phyloP scores from a whole-genome alignment of 2,797 vertebrate genomes.

The Pampus argenteus region DNA sequence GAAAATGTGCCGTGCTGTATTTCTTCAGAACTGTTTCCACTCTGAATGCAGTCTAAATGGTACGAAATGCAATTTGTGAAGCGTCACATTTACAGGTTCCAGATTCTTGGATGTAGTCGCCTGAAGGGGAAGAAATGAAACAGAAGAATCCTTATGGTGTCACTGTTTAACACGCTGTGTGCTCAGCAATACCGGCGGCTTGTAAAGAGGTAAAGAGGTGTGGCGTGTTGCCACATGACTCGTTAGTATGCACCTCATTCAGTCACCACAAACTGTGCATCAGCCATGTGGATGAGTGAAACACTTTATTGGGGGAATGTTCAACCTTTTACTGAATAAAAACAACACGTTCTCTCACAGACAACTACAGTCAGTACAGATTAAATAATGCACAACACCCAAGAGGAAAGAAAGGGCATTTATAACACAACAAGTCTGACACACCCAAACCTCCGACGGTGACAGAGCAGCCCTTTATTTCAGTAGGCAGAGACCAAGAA shows the following conservation, averaged over 20 bases:
- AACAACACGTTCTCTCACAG: slow-evolving; percentile 79
- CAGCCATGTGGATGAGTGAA: slow-evolving; percentile 71
- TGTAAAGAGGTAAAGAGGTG: slow-evolving; percentile 41
- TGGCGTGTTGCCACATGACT: slow-evolving; percentile 20
- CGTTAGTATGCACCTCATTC: slow-evolving; percentile 48
- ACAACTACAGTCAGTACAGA: slow-evolving; percentile 77
- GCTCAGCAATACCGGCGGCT: slow-evolving; percentile 40
- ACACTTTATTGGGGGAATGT: slow-evolving; percentile 86
- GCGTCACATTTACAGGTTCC: slow-evolving; percentile 16
- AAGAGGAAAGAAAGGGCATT: slow-evolving; percentile 79
- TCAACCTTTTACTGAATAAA: slow-evolving; percentile 83
- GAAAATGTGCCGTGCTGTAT: slow-evolving; percentile 69
- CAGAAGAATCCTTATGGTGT: slow-evolving; percentile 39
- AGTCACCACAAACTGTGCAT: slow-evolving; percentile 56
- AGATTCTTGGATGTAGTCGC: slow-evolving; percentile 18
- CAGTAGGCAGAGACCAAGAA: slow-evolving; percentile 10
- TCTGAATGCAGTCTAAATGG: not conserved
- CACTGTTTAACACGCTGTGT: slow-evolving; percentile 61
- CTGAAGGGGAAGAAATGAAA: slow-evolving; percentile 37
- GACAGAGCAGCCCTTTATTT: slow-evolving; percentile 20
- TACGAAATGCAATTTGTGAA: slow-evolving; percentile 10
- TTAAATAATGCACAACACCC: slow-evolving; percentile 89
- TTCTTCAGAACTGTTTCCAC: slow-evolving; percentile 11
- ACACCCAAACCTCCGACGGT: slow-evolving; percentile 5
- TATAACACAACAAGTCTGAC: slow-evolving; percentile 67